Evolutionary conservation across 2,113 vertebrate species (phyloP).

Genomic region (Mandrillus leucophaeus): DNA sequence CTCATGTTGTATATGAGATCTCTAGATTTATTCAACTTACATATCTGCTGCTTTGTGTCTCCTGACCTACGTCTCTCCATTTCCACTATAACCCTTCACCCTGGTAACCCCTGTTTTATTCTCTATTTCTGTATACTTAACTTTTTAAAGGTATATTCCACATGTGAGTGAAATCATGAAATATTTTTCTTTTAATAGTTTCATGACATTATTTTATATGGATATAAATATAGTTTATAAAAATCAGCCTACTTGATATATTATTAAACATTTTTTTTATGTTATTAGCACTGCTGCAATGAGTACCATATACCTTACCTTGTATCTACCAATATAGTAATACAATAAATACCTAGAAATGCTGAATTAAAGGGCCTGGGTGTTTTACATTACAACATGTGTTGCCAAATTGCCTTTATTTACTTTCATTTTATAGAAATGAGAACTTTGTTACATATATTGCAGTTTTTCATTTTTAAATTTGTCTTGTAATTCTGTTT

Average conservation of each 20-base stretch:
- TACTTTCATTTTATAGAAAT: background rate
- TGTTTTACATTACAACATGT: background rate
- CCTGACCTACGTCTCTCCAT: background rate
- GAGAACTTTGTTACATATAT: background rate
- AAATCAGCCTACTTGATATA: background rate
- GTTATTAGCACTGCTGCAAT: background rate
- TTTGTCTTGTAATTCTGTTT: background rate
- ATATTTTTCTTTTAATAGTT: background rate
- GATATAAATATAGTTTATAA: background rate
- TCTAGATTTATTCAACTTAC: background rate
- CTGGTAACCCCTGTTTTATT: background rate
- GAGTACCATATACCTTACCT: background rate
- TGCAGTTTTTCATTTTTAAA: background rate
- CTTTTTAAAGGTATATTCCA: background rate
- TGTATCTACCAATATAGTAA: background rate
- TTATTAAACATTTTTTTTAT: background rate
- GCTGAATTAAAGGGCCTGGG: background rate
- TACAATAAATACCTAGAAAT: background rate
- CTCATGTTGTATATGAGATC: background rate
- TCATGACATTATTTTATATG: background rate
- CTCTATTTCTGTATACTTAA: background rate
- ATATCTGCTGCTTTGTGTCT: background rate
- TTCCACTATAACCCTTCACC: background rate
- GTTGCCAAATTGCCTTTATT: background rate
- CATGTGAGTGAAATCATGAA: background rate